These are phyloP conservation scores for Cyphomyrus discorhynchus DNA, from an alignment of 2,113 vertebrate genomes.

Conservation along the genomic window DNA sequence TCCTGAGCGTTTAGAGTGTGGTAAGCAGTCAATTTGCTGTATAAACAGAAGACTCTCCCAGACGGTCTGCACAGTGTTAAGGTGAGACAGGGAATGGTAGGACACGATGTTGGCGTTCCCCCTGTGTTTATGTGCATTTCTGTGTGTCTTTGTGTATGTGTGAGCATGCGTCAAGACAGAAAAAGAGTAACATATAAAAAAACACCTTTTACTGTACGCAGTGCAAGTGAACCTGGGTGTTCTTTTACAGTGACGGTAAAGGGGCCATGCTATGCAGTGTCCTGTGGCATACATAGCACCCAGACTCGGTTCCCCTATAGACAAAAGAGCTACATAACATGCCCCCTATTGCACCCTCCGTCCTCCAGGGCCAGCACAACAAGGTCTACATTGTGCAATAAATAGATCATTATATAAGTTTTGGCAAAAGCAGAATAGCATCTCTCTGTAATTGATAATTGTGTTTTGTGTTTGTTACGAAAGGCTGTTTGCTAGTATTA, in stretches of 20 bases:
- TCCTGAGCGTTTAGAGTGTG: neutral
- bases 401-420: slow-evolving; percentile 33
- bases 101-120: neutral
- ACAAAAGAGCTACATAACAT: slow-evolving; percentile 13
- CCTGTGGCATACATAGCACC: neutral
- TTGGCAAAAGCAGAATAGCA: slow-evolving; percentile 19
- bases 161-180: neutral
- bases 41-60: slow-evolving; percentile 12
- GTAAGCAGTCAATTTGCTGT: slow-evolving; percentile 5
- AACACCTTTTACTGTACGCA: neutral
- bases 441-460: slow-evolving; percentile 30
- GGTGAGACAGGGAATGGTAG: neutral
- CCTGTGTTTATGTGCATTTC: neutral
- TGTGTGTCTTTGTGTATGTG: neutral
- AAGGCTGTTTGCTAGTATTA: slow-evolving; percentile 19
- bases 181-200: neutral
- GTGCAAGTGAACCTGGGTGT: neutral
- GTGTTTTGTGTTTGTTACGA: slow-evolving; percentile 13
- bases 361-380: slow-evolving; percentile 25
- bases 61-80: neutral
- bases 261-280: neutral
- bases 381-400: slow-evolving; percentile 29
- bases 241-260: neutral
- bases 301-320: neutral
- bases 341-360: neutral